These are phyloP conservation scores for Fragum fragum DNA, from an alignment of 2,888 invertebrate species.

Conservation along the genomic window DNA sequence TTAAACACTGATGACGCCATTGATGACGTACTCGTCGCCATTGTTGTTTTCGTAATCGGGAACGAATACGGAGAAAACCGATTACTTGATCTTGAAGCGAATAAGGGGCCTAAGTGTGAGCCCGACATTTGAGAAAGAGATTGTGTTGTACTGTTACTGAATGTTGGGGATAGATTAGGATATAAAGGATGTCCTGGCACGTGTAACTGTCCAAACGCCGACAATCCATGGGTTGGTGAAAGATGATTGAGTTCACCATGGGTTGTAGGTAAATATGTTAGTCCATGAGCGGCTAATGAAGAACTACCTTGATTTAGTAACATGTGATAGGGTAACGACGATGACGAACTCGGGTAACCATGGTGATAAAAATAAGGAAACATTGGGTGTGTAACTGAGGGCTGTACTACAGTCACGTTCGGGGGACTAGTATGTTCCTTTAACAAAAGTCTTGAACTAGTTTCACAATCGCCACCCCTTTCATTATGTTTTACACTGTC, in stretches of 20 bases:
- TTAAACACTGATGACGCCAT: conserved; percentile 75
- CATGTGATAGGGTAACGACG: conserved; percentile 85
- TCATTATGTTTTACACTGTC: conserved; percentile 29
- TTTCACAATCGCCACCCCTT: conserved; percentile 49
- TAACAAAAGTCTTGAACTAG: conserved; percentile 60
- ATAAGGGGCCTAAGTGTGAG: conserved; percentile 77
- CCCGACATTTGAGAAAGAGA: conserved; percentile 78
- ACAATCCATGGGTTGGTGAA: conserved; percentile 89
- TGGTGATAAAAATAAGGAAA: conserved; percentile 96
- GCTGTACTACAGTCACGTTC: conserved; percentile 95
- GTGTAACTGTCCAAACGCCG: conserved; percentile 95
- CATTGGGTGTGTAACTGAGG: conserved; percentile 94
- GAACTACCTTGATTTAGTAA: conserved; percentile 72
- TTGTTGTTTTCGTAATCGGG: conserved; percentile 82
- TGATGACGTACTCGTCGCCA: conserved; percentile 85
- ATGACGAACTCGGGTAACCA: conserved; percentile 91
- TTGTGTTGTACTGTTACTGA: conserved; percentile 83
- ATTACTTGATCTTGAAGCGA: conserved; percentile 89
- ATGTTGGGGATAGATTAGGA: conserved; percentile 81
- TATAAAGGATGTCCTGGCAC: conserved; percentile 92
- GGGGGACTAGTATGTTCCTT: conserved; percentile 88
- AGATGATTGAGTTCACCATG: conserved; percentile 81
- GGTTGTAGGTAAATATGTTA: conserved; percentile 73
- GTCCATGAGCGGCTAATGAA: conserved; percentile 70
- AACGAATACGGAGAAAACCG: conserved; percentile 96